Evolutionary conservation across 2,797 vertebrate genomes (phyloP).

Genomic region (Craterocephalus amniculus): DNA sequence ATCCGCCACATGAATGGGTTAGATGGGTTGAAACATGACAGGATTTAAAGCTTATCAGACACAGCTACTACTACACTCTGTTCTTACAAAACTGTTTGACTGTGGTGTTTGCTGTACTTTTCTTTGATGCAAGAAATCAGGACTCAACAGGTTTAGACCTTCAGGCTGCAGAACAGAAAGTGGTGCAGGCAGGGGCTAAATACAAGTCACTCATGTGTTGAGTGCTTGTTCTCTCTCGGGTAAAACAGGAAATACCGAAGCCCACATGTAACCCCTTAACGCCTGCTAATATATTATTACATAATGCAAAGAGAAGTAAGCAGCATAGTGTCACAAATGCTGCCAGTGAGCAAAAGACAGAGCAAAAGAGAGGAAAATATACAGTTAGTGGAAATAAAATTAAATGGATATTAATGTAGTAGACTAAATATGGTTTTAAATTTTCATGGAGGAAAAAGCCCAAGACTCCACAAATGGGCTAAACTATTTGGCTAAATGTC

Average conservation of each 20-base stretch:
- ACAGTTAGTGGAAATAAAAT: neutral
- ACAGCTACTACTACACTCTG: slow-evolving; percentile 11
- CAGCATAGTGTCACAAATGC: neutral
- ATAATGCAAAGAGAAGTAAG: slow-evolving; percentile 14
- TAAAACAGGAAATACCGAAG: slow-evolving; percentile 38
- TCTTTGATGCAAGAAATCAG: slow-evolving; percentile 41
- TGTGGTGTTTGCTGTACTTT: slow-evolving; percentile 19
- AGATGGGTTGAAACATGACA: slow-evolving; percentile 30
- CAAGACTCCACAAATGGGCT: slow-evolving; percentile 16
- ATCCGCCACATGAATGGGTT: slow-evolving; percentile 19
- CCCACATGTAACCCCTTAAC: slow-evolving; percentile 13
- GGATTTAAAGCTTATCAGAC: slow-evolving; percentile 47
- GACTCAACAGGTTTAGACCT: slow-evolving; percentile 71
- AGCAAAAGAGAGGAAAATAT: neutral
- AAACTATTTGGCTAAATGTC: slow-evolving; percentile 3
- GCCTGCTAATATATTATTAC: slow-evolving; percentile 23
- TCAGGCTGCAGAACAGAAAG: slow-evolving; percentile 60
- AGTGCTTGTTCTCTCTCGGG: slow-evolving; percentile 23
- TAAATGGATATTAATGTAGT: neutral
- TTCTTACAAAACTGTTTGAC: slow-evolving; percentile 10
- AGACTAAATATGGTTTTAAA: neutral
- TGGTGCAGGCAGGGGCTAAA: slow-evolving; percentile 35
- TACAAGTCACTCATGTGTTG: slow-evolving; percentile 22
- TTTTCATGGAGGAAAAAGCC: slow-evolving; percentile 6
- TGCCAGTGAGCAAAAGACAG: neutral